Evolutionary conservation across 2,888 invertebrate genomes (phyloP), one percentile per base, ranked within the genome.

Genomic region (Drosophila cognata): DNA sequence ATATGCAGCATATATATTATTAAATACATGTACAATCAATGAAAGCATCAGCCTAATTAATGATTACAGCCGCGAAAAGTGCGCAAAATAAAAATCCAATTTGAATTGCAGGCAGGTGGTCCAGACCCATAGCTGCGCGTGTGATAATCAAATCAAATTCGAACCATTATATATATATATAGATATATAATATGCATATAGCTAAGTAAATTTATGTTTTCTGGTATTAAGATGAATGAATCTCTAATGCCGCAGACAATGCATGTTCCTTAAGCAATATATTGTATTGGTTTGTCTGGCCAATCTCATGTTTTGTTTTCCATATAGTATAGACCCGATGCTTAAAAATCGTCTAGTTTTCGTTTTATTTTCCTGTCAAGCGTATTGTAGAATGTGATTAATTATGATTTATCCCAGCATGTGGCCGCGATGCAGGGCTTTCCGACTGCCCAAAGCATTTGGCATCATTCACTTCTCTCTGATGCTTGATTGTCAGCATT

Each of bases 381-480:
- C 53, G 76, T 62, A 7, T 3, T 29, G 51, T 51, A 41, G 13
- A 55, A 60, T 70, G 66, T 77, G 77, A 89, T 87, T 89, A 84
- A 87, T 87, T 64, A 58, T 84, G 89, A 89, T 77, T 74, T 84
- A 79, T 81, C 71, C 50, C 55, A 70, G 70, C 88, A 87, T 84
- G 74, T 78, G 90, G 66, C 65, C 41, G 29, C 53, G 29, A 50
- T 56, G 35, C 61, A 36, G 56, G 56, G 46, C 36, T 41, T 31
- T 13, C 8, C 38, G 57, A 64, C 68, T 79, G 68, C 18, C 74
- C 71, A 74, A 36, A 55, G 28, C 57, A 71, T 56, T 78, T 59
- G 56, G 25, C 25, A 79, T 82, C 82, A 79, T 79, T 74, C 79
- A 74, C 79, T 43, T 29, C 46, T 21, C 41, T 55, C 50, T 51